Evolutionary conservation across 2,113 vertebrate species (phyloP).

Genomic region (Lota lota): DNA sequence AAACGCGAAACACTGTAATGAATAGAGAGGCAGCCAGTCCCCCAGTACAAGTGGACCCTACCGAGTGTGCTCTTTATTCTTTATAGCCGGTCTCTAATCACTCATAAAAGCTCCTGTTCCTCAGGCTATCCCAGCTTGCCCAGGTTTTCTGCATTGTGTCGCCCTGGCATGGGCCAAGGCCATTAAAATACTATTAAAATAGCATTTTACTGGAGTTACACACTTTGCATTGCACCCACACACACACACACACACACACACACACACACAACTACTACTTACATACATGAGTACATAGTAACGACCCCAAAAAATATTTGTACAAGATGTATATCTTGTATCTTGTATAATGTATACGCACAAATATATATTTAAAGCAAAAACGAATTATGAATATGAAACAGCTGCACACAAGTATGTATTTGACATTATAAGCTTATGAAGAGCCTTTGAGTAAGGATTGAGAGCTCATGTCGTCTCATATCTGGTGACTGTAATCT

Average conservation of each 20-base stretch:
- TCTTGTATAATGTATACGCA: too few species aligned
- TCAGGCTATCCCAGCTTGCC: constrained; percentile 29
- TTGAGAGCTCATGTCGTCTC: too few species aligned
- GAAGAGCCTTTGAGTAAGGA: too few species aligned
- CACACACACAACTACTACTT: neutral
- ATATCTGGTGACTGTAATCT: too few species aligned
- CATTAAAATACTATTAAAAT: constrained; percentile 42
- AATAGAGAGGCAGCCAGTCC: constrained; percentile 15
- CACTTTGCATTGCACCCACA: neutral
- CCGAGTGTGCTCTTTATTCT: constrained; percentile 22
- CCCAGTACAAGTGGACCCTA: constrained; percentile 1
- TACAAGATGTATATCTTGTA: too few species aligned
- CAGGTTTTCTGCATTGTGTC: constrained; percentile 23
- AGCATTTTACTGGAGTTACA: constrained; percentile 11
- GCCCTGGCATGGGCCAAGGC: constrained; percentile 2
- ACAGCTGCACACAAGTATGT: neutral
- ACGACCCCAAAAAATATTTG: too few species aligned
- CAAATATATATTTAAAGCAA: neutral
- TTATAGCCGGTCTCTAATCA: constrained; percentile 33
- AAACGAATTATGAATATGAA: neutral
- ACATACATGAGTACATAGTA: neutral
- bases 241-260: constrained; percentile 3
- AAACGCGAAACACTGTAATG: neutral
- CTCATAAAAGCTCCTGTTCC: constrained; percentile 30
- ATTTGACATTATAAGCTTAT: too few species aligned